phyloP scores from a whole-genome alignment of 2,797 vertebrate species.

The Bryconaethiops microstoma region DNA sequence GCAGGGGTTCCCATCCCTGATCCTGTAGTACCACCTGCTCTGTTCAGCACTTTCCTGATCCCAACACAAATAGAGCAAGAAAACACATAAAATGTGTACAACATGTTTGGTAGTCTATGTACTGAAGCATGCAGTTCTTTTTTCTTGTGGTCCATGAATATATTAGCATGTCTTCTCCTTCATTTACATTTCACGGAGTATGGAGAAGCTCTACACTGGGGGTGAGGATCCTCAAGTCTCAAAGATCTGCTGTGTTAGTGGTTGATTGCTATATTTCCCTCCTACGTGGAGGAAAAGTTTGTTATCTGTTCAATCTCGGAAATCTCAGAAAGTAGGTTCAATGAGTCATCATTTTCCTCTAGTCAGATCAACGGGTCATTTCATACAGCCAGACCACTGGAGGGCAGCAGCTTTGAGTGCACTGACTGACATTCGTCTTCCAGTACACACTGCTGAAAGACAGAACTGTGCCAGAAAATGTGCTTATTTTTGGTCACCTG shows the following conservation, averaged over 20 bases:
- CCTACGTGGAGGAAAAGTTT: not conserved
- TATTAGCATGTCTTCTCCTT: too few relatives aligned
- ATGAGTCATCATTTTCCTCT: not conserved
- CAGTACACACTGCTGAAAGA: not conserved
- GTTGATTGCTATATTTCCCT: not conserved
- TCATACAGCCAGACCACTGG: conserved; percentile 4
- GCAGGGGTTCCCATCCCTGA: not conserved
- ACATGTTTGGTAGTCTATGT: too few relatives aligned
- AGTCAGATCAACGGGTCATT: not conserved
- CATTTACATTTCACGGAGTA: too few relatives aligned
- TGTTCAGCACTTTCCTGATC: too few relatives aligned
- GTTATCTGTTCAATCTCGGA: not conserved
- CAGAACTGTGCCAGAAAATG: not conserved
- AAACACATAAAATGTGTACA: too few relatives aligned
- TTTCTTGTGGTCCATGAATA: too few relatives aligned
- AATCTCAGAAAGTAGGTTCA: not conserved
- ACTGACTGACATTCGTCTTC: not conserved
- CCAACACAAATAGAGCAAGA: too few relatives aligned
- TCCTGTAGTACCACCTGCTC: too few relatives aligned
- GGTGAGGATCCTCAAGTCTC: too few relatives aligned
- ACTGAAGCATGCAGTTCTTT: too few relatives aligned
- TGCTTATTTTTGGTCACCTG: not conserved
- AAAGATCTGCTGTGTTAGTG: not conserved
- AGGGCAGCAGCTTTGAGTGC: conserved; percentile 22
- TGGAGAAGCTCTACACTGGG: too few relatives aligned